Base-by-base conservation (phyloP, 2,113 vertebrate species). In the Odontesthes bonariensis region DNA sequence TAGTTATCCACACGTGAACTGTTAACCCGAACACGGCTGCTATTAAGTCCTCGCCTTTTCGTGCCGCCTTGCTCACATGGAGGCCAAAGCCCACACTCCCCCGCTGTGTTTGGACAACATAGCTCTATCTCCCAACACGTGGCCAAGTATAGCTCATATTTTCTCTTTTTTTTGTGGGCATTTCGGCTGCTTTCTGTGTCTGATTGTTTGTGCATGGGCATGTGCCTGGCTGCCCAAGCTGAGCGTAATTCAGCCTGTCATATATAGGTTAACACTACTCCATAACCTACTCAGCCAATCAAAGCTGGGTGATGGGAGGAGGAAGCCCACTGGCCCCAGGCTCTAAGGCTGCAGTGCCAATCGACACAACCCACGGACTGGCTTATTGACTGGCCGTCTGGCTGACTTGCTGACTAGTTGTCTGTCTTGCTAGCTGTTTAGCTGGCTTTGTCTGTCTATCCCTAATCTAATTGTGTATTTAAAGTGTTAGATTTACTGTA, bases 241-340 rank as follows among this genome's bases (percentile, higher is more conserved):
- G 95, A 96, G 93, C 94, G 89, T 96, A 94, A 96, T 95, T 86
- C 79, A 83, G 89, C 80, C 92, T 96, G 95, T 97, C 96, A 92
- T 95, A 98, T 95, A 91, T 97, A 95, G 96, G 95, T 96, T 95
- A 93, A 60, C 84, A 60, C 83, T 81, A 92, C 94, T 95, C 88
- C 89, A 94, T 92, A 94, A 95, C 92, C 92, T 87, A 84, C 32
- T 62, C 79, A 77, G 79, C 89, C 88, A 83, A 90, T 91, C 82
- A 73, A 63, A 77, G 81, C 40, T 67, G 23, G 63, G 74, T 40
- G 75, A 73, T 22, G 81, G 73, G 79, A 71, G 79, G 93, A 93
- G 89, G 75, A 77, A 70, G 67, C 79, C 58, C 83, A 69, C 51
- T 55, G 86, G 92, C 96, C 94, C 72, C 49, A 85, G 94, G 95